Evolutionary conservation across 2,113 vertebrate genomes (phyloP).

Genomic region (Crotalus viridis): DNA sequence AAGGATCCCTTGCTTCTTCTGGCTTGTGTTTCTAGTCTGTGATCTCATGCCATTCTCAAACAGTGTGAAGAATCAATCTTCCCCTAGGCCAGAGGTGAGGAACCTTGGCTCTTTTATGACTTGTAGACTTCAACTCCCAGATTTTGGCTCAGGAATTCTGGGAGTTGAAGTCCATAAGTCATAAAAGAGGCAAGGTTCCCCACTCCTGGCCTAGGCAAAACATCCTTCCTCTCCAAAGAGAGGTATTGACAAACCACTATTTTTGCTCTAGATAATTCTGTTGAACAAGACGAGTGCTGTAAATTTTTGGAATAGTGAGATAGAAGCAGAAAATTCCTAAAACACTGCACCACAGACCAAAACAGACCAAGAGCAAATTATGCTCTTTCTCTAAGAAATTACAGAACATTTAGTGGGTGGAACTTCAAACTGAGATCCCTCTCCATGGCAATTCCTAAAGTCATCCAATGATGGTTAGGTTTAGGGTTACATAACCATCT

Average conservation of each 20-base stretch:
- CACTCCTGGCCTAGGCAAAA: slow-evolving; percentile 53
- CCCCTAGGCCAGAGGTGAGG: not conserved
- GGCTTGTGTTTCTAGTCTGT: not conserved
- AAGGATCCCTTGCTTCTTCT: not conserved
- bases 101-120: no score
- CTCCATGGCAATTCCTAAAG: not conserved
- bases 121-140: no score
- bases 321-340: not conserved
- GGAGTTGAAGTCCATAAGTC: no score
- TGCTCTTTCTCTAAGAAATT: not conserved
- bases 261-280: slow-evolving; percentile 61
- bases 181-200: no score
- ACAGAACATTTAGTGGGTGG: not conserved
- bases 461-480: not conserved
- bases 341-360: not conserved
- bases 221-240: slow-evolving; percentile 41
- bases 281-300: not conserved
- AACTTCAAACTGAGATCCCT: not conserved
- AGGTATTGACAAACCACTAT: slow-evolving; percentile 64
- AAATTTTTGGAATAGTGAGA: not conserved
- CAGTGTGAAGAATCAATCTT: slow-evolving; percentile 54
- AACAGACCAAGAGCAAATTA: not conserved
- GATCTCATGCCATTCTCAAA: slow-evolving; percentile 39
- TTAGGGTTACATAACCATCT: not conserved
- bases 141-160: no score